Conservation (phyloP, 2,888 invertebrate genomes). For the Xylocampa areola region DNA sequence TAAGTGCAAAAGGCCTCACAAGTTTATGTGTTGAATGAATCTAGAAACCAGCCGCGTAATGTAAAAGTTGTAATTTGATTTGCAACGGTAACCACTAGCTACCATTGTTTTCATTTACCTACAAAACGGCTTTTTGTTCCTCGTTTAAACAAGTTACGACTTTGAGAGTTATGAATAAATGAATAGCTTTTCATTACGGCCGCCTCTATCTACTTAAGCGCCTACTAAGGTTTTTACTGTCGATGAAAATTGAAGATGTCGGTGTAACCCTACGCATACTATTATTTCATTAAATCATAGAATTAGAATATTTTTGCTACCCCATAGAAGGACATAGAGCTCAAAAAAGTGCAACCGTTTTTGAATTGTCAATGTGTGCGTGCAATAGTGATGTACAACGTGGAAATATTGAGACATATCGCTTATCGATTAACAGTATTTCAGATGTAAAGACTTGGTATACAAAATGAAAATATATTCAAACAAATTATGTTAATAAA, state of each 20-base stretch:
- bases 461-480: too few species aligned
- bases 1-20: constrained; percentile 83
- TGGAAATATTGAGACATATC: too few species aligned
- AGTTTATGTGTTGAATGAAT: constrained; percentile 83
- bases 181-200: constrained; percentile 67
- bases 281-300: constrained; percentile 29
- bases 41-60: constrained; percentile 75
- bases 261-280: constrained; percentile 8
- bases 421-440: too few species aligned
- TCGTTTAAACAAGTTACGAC: constrained; percentile 70
- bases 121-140: constrained; percentile 71
- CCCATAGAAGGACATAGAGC: too few species aligned
- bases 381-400: too few species aligned
- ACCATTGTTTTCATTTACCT: constrained; percentile 75
- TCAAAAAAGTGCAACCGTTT: too few species aligned
- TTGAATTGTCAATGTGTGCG: too few species aligned
- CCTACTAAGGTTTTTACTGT: constrained; percentile 52
- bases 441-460: too few species aligned
- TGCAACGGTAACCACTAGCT: constrained; percentile 75
- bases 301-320: too few species aligned
- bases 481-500: too few species aligned
- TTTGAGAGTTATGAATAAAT: constrained; percentile 71
- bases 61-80: constrained; percentile 85
- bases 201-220: constrained; percentile 52
- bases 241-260: constrained; percentile 42